Percentiles rank a stretch among this genome's conserved stretches.
Evolutionary conservation across 2,113 vertebrate species (phyloP).

Genomic region (Nettapus auritus): DNA sequence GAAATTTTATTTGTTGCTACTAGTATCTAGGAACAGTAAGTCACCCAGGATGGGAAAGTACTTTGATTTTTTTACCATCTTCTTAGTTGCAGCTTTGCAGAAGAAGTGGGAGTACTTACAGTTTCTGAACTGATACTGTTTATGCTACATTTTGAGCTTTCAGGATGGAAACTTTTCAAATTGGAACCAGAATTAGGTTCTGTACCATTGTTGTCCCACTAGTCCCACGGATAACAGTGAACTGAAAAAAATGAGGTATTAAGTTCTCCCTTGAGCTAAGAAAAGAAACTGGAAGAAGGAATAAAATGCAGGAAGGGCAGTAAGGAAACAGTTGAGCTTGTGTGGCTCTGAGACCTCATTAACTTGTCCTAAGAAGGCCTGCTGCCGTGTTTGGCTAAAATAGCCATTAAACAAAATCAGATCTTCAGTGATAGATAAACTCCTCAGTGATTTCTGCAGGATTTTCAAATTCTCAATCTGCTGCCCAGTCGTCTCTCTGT

Average conservation of each 20-base stretch:
- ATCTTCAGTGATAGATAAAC: not conserved
- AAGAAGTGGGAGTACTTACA: not conserved
- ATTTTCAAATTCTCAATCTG: not conserved
- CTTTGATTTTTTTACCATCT: rapidly evolving
- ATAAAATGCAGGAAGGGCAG: not conserved
- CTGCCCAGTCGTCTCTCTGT: not conserved
- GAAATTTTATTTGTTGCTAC: not conserved
- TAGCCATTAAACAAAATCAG: not conserved
- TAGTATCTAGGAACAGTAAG: not conserved
- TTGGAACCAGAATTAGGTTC: not conserved
- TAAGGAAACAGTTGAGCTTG: not conserved
- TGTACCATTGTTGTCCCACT: not conserved
- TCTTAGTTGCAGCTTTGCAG: not conserved
- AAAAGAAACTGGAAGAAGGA: not conserved
- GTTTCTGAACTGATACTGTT: not conserved
- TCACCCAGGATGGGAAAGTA: not conserved
- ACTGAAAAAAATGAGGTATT: not conserved
- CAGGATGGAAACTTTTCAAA: not conserved
- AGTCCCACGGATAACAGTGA: not conserved
- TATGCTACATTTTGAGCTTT: not conserved
- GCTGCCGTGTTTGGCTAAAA: not conserved
- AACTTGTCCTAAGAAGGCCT: not conserved
- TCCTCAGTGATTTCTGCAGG: not conserved
- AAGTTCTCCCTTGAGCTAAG: not conserved
- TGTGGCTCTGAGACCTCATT: not conserved